Evolutionary conservation across 2,888 invertebrate genomes (phyloP).

Genomic region (Lycia hirtaria): DNA sequence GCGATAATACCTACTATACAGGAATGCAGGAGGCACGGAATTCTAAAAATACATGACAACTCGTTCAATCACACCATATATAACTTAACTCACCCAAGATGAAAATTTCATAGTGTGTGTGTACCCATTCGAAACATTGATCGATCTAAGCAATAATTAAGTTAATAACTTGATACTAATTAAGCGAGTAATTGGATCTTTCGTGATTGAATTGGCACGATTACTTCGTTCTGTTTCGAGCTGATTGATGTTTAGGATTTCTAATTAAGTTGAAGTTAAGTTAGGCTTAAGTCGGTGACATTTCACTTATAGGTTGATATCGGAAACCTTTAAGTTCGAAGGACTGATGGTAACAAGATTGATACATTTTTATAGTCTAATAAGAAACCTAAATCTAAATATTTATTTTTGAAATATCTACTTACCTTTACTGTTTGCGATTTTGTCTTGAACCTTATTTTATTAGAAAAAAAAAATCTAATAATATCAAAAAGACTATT

Average conservation of each 20-base stretch:
- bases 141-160: conserved; percentile 22
- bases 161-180: conserved; percentile 42
- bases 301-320: not conserved
- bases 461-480: too few relatives aligned
- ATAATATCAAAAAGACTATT: too few relatives aligned
- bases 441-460: too few relatives aligned
- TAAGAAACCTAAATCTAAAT: too few relatives aligned
- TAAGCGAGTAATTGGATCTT: conserved; percentile 53
- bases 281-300: not conserved
- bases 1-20: too few relatives aligned
- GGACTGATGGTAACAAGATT: too few relatives aligned
- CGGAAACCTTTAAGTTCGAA: not conserved
- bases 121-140: conserved; percentile 4
- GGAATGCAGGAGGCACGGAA: too few relatives aligned
- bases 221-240: conserved; percentile 23
- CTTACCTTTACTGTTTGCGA: too few relatives aligned
- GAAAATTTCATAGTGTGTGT: not conserved
- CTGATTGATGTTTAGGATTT: conserved; percentile 25
- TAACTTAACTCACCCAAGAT: not conserved
- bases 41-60: too few relatives aligned
- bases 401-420: too few relatives aligned
- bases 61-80: too few relatives aligned
- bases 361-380: too few relatives aligned
- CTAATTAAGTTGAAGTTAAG: conserved; percentile 22
- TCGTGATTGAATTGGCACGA: conserved; percentile 27